Conservation (phyloP, 2,113 vertebrate species). For the Thunnus maccoyii region DNA sequence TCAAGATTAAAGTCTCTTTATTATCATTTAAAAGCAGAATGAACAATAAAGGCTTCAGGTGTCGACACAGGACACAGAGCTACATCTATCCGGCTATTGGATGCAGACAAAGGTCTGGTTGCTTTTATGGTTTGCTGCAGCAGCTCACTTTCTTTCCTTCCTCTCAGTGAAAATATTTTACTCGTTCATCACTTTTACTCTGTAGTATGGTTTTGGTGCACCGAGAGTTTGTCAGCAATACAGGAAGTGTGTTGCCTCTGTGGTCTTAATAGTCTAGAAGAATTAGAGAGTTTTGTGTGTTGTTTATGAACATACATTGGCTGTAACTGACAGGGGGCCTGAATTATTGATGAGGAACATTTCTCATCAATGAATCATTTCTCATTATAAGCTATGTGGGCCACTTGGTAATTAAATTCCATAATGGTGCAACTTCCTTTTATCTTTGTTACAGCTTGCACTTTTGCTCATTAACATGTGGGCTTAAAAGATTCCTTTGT, state of each 20-base stretch:
- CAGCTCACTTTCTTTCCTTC: not conserved
- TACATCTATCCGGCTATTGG: not conserved
- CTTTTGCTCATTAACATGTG: not conserved
- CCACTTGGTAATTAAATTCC: conserved; percentile 11
- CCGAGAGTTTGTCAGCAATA: not conserved
- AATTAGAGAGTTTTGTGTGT: not conserved
- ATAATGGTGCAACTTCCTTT: conserved; percentile 2
- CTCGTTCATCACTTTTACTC: not conserved
- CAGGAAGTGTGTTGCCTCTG: not conserved
- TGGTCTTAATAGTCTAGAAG: not conserved
- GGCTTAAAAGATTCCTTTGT: not conserved
- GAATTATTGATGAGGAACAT: conserved; percentile 45
- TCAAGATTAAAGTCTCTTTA: not conserved
- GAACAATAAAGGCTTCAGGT: not conserved
- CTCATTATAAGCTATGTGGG: conserved; percentile 19
- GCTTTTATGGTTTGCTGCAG: not conserved
- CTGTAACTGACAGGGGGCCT: conserved; percentile 14
- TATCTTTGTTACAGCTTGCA: conserved; percentile 19
- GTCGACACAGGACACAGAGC: not conserved
- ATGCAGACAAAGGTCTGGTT: not conserved
- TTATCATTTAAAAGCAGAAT: not conserved
- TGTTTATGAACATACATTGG: not conserved
- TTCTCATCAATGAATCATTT: conserved; percentile 28
- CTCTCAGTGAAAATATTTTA: not conserved
- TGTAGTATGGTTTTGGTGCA: not conserved